These are phyloP conservation scores for Cryptotis parvus DNA, from an alignment of 2,113 vertebrate genomes.

Conservation along the genomic window DNA sequence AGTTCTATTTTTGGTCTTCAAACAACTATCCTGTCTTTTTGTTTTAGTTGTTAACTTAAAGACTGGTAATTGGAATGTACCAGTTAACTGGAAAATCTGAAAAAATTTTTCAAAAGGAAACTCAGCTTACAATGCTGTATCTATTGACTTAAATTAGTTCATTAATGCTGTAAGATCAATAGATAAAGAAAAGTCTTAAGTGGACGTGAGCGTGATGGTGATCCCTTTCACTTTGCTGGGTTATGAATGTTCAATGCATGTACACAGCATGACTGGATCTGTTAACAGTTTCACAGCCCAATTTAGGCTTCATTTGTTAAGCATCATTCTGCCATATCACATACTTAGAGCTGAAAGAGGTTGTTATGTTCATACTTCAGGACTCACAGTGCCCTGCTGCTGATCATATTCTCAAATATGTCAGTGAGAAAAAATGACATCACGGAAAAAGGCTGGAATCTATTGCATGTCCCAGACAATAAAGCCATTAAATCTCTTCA, in stretches of 20 bases:
- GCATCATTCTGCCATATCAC: constrained; percentile 78
- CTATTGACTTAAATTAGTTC: constrained; percentile 55
- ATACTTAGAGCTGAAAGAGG: constrained; percentile 78
- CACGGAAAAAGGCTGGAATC: constrained; percentile 87
- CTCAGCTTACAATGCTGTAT: constrained; percentile 1
- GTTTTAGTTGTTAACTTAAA: not conserved
- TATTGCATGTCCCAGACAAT: constrained; percentile 84
- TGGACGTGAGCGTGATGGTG: not conserved
- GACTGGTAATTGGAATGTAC: not conserved
- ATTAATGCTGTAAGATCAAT: constrained; percentile 44
- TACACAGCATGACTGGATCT: constrained; percentile 74
- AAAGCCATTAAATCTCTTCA: constrained; percentile 81
- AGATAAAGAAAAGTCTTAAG: constrained; percentile 3
- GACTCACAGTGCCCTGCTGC: constrained; percentile 85
- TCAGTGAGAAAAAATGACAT: constrained; percentile 87
- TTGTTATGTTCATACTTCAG: constrained; percentile 84
- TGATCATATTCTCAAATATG: constrained; percentile 85
- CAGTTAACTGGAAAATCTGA: too few species aligned
- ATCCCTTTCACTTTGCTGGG: constrained; percentile 57
- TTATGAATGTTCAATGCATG: constrained; percentile 72
- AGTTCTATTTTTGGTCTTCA: not conserved
- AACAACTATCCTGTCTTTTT: not conserved
- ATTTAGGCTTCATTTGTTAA: constrained; percentile 78
- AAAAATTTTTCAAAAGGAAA: too few species aligned
- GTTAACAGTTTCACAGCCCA: constrained; percentile 78